A percentile compares a stretch with the other conserved stretches of the same genome.
phyloP scores from a whole-genome alignment of 2,113 vertebrate species.

The Syrrhaptes paradoxus region DNA sequence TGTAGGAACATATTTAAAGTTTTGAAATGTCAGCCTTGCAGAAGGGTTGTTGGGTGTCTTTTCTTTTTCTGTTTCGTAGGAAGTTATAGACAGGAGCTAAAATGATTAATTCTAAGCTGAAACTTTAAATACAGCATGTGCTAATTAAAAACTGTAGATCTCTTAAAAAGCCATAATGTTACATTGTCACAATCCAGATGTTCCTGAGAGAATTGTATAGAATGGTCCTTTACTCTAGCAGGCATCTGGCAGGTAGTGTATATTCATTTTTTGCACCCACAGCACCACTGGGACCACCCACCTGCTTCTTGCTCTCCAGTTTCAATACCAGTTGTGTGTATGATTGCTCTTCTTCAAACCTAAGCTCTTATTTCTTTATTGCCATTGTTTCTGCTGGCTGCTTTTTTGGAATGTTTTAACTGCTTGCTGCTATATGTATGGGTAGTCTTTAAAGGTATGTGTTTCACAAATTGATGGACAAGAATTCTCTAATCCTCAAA shows the following conservation, averaged over 20 bases:
- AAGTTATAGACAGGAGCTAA: not conserved
- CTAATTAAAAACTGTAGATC: not conserved
- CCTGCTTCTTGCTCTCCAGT: constrained; percentile 54
- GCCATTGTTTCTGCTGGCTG: constrained; percentile 1
- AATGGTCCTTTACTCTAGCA: constrained; percentile 53
- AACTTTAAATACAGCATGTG: not conserved
- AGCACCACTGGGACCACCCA: constrained; percentile 62
- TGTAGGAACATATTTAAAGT: not conserved
- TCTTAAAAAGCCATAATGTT: not conserved
- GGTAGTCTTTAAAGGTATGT: not conserved
- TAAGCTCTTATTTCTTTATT: not conserved
- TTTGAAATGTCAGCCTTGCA: not conserved
- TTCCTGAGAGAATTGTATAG: constrained; percentile 25
- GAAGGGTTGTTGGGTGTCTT: not conserved
- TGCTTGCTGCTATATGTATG: not conserved
- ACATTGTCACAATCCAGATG: constrained; percentile 12
- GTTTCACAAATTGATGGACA: not conserved
- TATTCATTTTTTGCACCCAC: constrained; percentile 48
- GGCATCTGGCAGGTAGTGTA: constrained; percentile 41
- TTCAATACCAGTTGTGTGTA: not conserved
- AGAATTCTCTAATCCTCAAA: not conserved
- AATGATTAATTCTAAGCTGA: not conserved
- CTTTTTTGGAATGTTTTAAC: not conserved
- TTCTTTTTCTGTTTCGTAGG: not conserved
- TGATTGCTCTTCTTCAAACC: not conserved